phyloP scores from a whole-genome alignment of 2,888 invertebrate species.

The Oscheius sp. region DNA sequence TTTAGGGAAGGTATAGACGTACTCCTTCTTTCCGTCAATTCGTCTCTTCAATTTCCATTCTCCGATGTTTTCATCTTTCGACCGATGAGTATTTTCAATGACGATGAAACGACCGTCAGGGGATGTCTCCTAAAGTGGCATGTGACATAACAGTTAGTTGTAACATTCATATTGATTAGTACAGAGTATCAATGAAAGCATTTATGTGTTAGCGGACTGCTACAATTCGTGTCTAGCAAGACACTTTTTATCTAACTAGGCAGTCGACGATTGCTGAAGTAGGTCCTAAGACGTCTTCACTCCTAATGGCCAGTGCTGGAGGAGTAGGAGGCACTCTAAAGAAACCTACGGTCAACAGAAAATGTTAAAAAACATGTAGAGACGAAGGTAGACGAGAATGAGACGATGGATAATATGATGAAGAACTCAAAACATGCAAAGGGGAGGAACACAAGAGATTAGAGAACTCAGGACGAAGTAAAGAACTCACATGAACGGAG shows the following conservation, averaged over 20 bases:
- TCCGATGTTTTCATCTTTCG: constrained; percentile 67
- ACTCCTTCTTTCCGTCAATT: constrained; percentile 70
- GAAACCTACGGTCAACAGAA: not conserved
- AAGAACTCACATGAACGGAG: constrained; percentile 65
- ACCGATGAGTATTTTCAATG: constrained; percentile 64
- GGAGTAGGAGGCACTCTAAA: constrained; percentile 15
- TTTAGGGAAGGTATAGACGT: constrained; percentile 61
- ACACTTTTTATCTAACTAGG: constrained; percentile 10
- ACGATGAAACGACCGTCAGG: constrained; percentile 73
- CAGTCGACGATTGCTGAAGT: constrained; percentile 30
- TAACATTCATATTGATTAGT: not conserved
- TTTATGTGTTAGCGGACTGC: constrained; percentile 19
- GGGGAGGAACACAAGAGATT: not conserved
- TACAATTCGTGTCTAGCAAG: constrained; percentile 18
- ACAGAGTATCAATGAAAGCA: not conserved
- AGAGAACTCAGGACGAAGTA: not conserved
- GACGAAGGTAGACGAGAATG: not conserved
- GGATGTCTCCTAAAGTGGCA: constrained; percentile 68
- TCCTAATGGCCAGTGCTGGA: not conserved
- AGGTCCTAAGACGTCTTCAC: not conserved
- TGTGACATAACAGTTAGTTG: not conserved
- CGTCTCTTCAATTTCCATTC: constrained; percentile 71
- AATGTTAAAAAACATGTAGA: not conserved
- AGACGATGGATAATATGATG: not conserved
- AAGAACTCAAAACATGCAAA: not conserved